Conservation (phyloP, 1,140 invertebrate species). For the Drosophila mojavensis region DNA sequence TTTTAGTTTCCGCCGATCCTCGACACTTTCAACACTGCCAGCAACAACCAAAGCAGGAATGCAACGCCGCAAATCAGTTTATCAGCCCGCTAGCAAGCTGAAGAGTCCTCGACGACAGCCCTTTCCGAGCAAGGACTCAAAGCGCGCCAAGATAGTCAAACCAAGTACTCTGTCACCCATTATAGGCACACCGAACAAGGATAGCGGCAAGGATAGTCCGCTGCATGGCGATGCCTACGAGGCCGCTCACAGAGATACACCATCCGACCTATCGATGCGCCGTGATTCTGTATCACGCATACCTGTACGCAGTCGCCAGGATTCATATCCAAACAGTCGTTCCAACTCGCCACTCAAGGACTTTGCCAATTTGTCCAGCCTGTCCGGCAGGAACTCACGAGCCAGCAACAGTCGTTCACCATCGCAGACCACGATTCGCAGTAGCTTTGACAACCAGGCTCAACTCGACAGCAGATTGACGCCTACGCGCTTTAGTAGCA, state of each 20-base stretch:
- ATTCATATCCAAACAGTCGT: constrained; percentile 54
- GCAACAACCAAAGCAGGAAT: constrained; percentile 16
- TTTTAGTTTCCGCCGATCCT: constrained; percentile 73
- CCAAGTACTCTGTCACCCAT: constrained; percentile 80
- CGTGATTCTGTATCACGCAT: constrained; percentile 75
- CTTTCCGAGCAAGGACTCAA: constrained; percentile 38
- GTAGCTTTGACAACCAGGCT: constrained; percentile 28
- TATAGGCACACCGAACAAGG: constrained; percentile 83
- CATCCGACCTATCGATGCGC: constrained; percentile 64
- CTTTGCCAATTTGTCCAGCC: constrained; percentile 25
- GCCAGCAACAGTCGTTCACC: constrained; percentile 64
- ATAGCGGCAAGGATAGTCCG: constrained; percentile 73
- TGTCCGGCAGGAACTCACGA: constrained; percentile 47
- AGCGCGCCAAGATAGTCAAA: constrained; percentile 70
- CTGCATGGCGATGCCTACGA: constrained; percentile 47
- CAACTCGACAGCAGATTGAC: constrained; percentile 25
- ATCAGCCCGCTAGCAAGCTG: constrained; percentile 32
- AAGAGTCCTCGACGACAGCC: constrained; percentile 51
- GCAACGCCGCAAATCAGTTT: constrained; percentile 63
- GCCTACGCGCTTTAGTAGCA: constrained; percentile 42
- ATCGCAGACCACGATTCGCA: constrained; percentile 48
- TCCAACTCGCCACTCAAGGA: constrained; percentile 67
- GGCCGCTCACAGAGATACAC: constrained; percentile 27
- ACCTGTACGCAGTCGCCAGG: constrained; percentile 61
- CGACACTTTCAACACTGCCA: constrained; percentile 65